Conservation (phyloP, 2,113 vertebrate species). For the Onychorhynchus coronatus region DNA sequence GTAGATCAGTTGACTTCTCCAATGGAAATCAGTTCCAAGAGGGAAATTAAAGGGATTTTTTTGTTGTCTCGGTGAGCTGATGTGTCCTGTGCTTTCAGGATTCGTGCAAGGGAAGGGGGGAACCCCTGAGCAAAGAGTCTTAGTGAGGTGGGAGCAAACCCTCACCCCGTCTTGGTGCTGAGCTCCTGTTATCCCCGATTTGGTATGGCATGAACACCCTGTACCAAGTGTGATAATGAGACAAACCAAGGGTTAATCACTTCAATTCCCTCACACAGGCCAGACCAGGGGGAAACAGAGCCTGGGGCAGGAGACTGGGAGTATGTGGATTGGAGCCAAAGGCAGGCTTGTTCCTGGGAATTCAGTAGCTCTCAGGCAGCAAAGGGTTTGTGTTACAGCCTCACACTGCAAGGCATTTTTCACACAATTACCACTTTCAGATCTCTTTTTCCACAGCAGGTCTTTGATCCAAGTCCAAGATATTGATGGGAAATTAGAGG, state of each 20-base stretch:
- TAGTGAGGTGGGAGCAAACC: neutral
- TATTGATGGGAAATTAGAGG: neutral
- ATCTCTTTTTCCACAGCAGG: neutral
- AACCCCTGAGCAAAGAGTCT: neutral
- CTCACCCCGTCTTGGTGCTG: neutral
- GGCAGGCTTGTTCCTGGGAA: neutral
- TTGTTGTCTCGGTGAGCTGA: neutral
- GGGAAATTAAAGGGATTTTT: neutral
- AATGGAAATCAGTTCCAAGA: neutral
- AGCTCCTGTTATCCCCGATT: neutral
- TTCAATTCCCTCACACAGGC: neutral
- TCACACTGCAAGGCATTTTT: neutral
- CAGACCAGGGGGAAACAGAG: neutral
- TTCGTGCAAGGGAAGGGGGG: neutral
- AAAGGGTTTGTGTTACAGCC: neutral
- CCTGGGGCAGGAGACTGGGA: neutral
- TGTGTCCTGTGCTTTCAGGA: neutral
- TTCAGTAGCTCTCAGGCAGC: neutral
- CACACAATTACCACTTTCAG: neutral
- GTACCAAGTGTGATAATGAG: neutral
- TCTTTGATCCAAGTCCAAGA: neutral
- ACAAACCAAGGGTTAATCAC: slow-evolving; percentile 1
- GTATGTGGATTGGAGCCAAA: neutral
- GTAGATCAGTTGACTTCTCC: neutral
- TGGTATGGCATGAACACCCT: neutral